phyloP scores from a whole-genome alignment of 2,888 invertebrate species.

The Cabera pusaria region DNA sequence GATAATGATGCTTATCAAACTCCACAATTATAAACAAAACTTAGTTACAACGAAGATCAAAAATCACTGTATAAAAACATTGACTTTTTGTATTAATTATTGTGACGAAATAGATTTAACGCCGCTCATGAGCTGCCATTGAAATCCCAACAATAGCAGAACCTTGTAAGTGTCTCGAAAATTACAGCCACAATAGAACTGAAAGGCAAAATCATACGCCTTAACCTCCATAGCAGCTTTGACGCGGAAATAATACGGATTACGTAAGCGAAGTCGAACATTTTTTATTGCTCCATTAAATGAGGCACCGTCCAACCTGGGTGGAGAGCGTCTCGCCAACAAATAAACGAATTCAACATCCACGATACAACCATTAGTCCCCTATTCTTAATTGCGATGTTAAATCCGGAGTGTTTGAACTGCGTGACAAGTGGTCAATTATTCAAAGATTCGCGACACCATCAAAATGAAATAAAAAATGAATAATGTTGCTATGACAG shows the following conservation, averaged over 20 bases:
- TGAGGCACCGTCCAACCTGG: conserved; percentile 73
- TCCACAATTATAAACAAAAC: no score
- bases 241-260: conserved; percentile 80
- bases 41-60: no score
- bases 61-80: conserved; percentile 6
- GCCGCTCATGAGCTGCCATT: conserved; percentile 15
- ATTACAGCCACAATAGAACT: conserved; percentile 37
- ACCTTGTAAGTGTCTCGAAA: conserved; percentile 34
- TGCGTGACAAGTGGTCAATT: conserved; percentile 25
- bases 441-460: conserved; percentile 23
- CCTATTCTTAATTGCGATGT: conserved; percentile 60
- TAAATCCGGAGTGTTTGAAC: conserved; percentile 51
- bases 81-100: conserved; percentile 2
- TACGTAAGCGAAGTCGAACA: conserved; percentile 81
- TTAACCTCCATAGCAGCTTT: conserved; percentile 67
- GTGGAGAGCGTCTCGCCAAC: conserved; percentile 68
- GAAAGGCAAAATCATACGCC: conserved; percentile 57
- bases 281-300: conserved; percentile 82
- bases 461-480: conserved; percentile 20
- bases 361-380: conserved; percentile 62
- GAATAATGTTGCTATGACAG: neutral
- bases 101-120: conserved; percentile 13
- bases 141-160: conserved; percentile 23
- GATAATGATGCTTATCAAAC: no score
- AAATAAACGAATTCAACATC: conserved; percentile 65